Evolutionary conservation across 1,140 invertebrate genomes (phyloP), one percentile per base, ranked within the genome.

Genomic region (Bombus superbus): DNA sequence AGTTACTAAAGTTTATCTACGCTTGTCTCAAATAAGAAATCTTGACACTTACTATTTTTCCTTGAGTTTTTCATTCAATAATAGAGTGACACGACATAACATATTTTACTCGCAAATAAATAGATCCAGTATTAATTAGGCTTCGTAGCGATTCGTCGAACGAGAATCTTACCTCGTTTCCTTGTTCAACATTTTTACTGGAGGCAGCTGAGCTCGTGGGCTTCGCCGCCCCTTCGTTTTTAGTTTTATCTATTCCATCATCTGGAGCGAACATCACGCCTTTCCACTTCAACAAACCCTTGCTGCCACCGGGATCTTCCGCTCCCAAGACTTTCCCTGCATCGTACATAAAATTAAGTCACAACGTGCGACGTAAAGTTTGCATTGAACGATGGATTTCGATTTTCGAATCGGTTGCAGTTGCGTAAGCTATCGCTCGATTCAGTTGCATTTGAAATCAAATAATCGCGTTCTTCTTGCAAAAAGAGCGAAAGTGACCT

Each of bases 211-310:
- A 91, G 85, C 91, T 86, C 35, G 57, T 83, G 35, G 87, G 71
- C 18, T 69, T 90, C 85, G 89, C 74, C 85, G 89, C 74, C 28
- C 76, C 79, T 57, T 74, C 73, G 13, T 89, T 81, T 73, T 90
- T 83, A 68, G 92, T 91, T 81, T 94, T 91, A 86, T 94, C 91
- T 42, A 91, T 92, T 69, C 92, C 93, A 78, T 97, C 96, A 88
- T 97, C 96, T 11, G 96, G 96, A 15, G 96, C 96, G 90, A 98
- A 96, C 91, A 97, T 96, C 22, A 97, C 96, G 75, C 97, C 97
- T 94, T 98, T 98, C 97, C 97, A 97, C 95, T 98, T 98, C 11
- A 96, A 87, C 40, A 97, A 92, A 11, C 96, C 96, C 86, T 96
- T 95, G 78, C 94, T 95, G 62, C 95, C 95, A 38, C 68, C 94